Base-by-base conservation (phyloP, 2,888 invertebrate genomes). In the Oligia fasciuncula region DNA sequence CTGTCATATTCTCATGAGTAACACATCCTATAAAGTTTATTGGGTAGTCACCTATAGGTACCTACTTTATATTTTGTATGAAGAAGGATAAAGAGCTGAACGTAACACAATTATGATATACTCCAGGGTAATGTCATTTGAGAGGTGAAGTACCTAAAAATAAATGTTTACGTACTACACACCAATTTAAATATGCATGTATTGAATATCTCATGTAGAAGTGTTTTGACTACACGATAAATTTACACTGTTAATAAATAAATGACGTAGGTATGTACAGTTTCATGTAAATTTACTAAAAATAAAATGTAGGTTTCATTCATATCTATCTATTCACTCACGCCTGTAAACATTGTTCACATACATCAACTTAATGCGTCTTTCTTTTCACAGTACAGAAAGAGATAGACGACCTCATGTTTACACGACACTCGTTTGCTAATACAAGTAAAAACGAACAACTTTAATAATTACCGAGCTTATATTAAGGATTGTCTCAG, bases 1-100 rank as follows among this genome's bases (percentile, higher is more conserved):
- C 91, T 91, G 89, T 91, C 92, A 91, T 90, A 89, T 91, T 87
- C 93, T 90, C 91, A 68, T 77, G 92, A 90, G 93, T 80, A 79
- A 89, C 90, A 91, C 84, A 86, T 89, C 85, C 89, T 79, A 85
- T 88, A 87, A 92, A 92, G 87, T 92, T 92, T 92, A 91, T 90
- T 89, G 80, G 82, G 62, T 81, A 90, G 77, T 86, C 83, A 85
- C 85, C 84, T 86, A 40, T 83, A 40, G 40, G 40, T 40, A 81
- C 29, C 29, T 29, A 29, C 83, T 82, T 80, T 80, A 89, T 86
- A 87, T 85, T 86, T 90, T 87, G 78, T 88, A 86, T 85, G 76
- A 88, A 81, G 71, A 88, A 81, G 74, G 71, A 79, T 88, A 75
- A 82, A 86, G 81, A 78, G 69, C 73, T 83, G 54, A 23, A 77